Evolutionary conservation across 2,113 vertebrate genomes (phyloP).

Genomic region (Lepisosteus oculatus): DNA sequence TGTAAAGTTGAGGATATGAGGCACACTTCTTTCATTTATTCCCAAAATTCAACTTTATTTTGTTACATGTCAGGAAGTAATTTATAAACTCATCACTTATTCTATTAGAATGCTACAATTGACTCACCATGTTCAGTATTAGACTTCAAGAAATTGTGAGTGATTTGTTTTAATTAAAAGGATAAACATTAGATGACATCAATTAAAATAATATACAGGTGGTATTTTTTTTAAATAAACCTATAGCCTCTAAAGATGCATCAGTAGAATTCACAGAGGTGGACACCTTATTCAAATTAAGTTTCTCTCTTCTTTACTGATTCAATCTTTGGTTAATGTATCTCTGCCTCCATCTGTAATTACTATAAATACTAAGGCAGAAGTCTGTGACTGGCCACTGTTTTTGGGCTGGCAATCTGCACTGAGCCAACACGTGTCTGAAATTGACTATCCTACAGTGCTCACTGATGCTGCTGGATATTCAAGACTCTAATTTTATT

Average conservation of each 20-base stretch:
- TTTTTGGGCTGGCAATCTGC: conserved; percentile 19
- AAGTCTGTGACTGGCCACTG: conserved; percentile 28
- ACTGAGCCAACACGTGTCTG: conserved; percentile 23
- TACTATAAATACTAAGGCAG: conserved; percentile 19
- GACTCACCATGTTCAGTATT: too few species aligned
- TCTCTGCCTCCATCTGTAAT: conserved; percentile 27
- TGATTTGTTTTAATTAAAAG: too few species aligned
- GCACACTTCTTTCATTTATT: background rate
- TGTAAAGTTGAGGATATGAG: too few species aligned
- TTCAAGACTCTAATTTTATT: conserved; percentile 3
- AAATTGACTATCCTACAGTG: conserved; percentile 29
- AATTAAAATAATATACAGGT: too few species aligned
- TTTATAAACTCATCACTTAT: too few species aligned
- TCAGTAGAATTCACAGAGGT: too few species aligned
- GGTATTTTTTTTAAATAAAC: too few species aligned
- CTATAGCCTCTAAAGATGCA: too few species aligned
- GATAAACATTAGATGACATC: too few species aligned
- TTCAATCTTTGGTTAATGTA: conserved; percentile 34
- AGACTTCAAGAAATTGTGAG: too few species aligned
- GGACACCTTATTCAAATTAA: background rate
- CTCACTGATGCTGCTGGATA: conserved; percentile 19
- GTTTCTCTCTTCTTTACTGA: conserved; percentile 10
- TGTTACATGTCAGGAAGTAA: background rate
- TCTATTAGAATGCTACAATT: too few species aligned
- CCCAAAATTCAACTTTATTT: background rate